A percentile compares a stretch with the other conserved stretches of the same genome.
Conservation (phyloP, 2,888 invertebrate species). For the Lamellibrachia columna region DNA sequence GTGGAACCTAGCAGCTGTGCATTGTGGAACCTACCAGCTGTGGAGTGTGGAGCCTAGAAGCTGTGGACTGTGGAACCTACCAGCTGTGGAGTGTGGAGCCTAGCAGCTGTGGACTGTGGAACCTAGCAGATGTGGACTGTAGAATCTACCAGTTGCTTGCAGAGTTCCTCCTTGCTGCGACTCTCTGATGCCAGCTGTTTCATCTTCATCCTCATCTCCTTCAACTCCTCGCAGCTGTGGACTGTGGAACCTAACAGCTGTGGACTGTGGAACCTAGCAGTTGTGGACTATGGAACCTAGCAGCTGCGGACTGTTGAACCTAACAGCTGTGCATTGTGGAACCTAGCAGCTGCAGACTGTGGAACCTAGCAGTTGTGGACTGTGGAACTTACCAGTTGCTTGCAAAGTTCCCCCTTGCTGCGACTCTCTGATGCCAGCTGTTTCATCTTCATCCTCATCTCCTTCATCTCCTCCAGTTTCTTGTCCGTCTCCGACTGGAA, state of each 20-base stretch:
- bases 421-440: slow-evolving; percentile 71
- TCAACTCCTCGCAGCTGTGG: too few species aligned
- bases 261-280: background rate
- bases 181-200: slow-evolving; percentile 72
- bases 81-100: background rate
- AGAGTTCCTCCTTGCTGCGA: slow-evolving; percentile 68
- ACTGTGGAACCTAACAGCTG: too few species aligned
- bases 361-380: background rate
- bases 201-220: slow-evolving; percentile 69
- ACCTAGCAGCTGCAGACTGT: too few species aligned
- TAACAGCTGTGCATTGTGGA: background rate
- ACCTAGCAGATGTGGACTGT: background rate
- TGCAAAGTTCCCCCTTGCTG: slow-evolving; percentile 67
- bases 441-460: slow-evolving; percentile 72
- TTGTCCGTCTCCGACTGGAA: slow-evolving; percentile 69
- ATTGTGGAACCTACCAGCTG: background rate
- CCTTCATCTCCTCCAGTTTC: slow-evolving; percentile 70
- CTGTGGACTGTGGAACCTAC: background rate
- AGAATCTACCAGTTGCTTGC: slow-evolving; percentile 69
- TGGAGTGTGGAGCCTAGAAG: too few species aligned
- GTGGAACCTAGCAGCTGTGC: too few species aligned
- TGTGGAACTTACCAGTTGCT: slow-evolving; percentile 68
- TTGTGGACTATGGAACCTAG: background rate
- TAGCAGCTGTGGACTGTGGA: background rate
- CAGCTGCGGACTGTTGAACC: background rate